Base-by-base conservation (phyloP, 2,113 vertebrate genomes). In the Eurystomus gularis region DNA sequence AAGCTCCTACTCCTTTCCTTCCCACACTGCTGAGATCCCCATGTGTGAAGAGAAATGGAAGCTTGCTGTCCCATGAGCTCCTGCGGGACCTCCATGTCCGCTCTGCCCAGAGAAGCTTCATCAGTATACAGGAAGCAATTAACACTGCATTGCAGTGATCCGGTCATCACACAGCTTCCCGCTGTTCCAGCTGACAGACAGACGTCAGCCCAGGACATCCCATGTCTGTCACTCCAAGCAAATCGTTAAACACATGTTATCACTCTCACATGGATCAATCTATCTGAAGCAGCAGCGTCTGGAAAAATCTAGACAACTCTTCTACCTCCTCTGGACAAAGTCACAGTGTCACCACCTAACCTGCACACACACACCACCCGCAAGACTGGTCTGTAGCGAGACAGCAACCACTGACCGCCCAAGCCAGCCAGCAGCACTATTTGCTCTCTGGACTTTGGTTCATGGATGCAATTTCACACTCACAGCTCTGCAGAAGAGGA, bases 211-310 rank as follows among this genome's bases (percentile, higher is more conserved):
- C 75, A 14, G 90, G 78, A 61, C 54, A 44, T 51, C 70, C 92
- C 79, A 61, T 2, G 46, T 7, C 92, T 60, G 49, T 14, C 84
- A 33, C 61, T 16, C 39, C 70, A 25, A 16, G n/a, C 37, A 17
- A 60, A 46, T n/a, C 51, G 29, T 7, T 24, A 29, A n/a, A 23
- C 24, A 39, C n/a, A 10, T 0, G 0, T 14, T 61, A 6, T 28
- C 55, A 4, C 40, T 13, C 60, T 28, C 55, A 29, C 17, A 11
- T 4, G 55, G 70, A 35, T 9, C 46, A 9, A 61, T 37, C 40
- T 58, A 33, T 25, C 21, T 28, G 86, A 62, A 70, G 72, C 29
- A 88, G 57, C 19, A 37, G 52, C 3, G 39, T 39, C 79, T 87
- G 78, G 78, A 72, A 75, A 72, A 76, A 13, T 8, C 61, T 3